Evolutionary conservation across 2,797 vertebrate genomes (phyloP), one percentile per base, ranked within the genome.

Genomic region (Masticophis lateralis): DNA sequence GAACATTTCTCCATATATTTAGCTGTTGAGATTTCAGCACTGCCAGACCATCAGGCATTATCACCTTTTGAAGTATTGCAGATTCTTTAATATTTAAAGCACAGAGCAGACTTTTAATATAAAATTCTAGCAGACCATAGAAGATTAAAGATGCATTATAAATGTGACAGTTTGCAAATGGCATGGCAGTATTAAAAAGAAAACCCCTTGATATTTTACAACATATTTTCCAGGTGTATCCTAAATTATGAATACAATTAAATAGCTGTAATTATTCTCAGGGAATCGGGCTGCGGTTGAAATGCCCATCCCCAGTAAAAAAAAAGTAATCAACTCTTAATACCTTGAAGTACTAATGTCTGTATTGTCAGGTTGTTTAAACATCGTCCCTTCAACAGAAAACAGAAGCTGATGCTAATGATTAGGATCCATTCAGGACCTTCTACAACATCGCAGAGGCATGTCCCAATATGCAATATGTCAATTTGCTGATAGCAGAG

Each of bases 1-100:
- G 97, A 97, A 97, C 94, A 97, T 97, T 97, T 97, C 97, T 98
- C 98, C 96, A 95, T 97, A 98, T 98, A 97, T 98, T 98, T 98
- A 98, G 98, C 98, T 97, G 98, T 97, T 97, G 98, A 98, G 98
- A 98, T 98, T 98, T 98, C 98, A 98, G 97, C 96, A 96, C 97
- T 98, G 98, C 97, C 96, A 97, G 97, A 98, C 97, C 98, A 98
- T 98, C 97, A 98, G 96, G 98, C 98, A 98, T 99, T 99, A 98
- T 98, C 98, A 98, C 98, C 98, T 98, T 99, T 98, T 99, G 98
- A 99, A 99, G 98, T 98, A 98, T 97, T 97, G 98, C 98, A 94
- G 97, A 98, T 97, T 98, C 98, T 98, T 99, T 98, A 99, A 99
- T 99, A 99, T 99, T 99, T 99, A 98, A 99, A 98, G 97, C 98